Base-by-base conservation (phyloP, 92 coral and sea anemone genomes). In the Actinostola sp. region DNA sequence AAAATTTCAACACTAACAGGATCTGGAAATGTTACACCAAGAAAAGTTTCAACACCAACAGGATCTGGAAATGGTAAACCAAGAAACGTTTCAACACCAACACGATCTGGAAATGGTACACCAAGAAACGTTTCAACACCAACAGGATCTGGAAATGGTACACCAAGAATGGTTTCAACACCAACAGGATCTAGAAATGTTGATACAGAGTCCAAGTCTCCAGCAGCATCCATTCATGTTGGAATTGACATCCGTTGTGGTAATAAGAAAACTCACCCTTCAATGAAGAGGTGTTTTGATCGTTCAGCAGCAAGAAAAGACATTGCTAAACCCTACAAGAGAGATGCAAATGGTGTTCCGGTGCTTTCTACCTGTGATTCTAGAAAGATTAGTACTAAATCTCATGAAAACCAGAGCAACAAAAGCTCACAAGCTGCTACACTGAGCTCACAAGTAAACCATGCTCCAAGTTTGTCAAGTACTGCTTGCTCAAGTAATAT, bases 241-340 rank as follows among this genome's bases (percentile, higher is more conserved):
- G 73, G 81, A 48, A 75, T 75, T 27, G 60, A 75, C 31, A 75
- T 75, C n/a, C 68, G 72, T 21, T 35, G 42, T 50, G 81, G 81
- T 13, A 75, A 75, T 6, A 63, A 75, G 1, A 75, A 63, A 31
- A 32, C 36, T 13, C 72, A 75, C 15, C 43, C 81, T 20, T 56
- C 80, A 48, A 51, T 63, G 54, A 63, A 42, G 27, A 48, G 31
- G 10, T 75, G 72, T 20, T 17, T 30, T 17, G 81, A 75, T 63
- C 34, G 62, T 0, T 44, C 71, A 20, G 48, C 67, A 39, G 80
- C 80, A 27, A 62, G 49, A n/a, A 64, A 31, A n/a, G 81, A 75
- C 11, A 64, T 75, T 11, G 81, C 73, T 12, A n/a, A 48, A 14
- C 81, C 81, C 24, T 75, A 75, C 53, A 71, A 1, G 24, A 29